Base-by-base conservation (phyloP, 2,113 vertebrate species). In the Zosterops lateralis region DNA sequence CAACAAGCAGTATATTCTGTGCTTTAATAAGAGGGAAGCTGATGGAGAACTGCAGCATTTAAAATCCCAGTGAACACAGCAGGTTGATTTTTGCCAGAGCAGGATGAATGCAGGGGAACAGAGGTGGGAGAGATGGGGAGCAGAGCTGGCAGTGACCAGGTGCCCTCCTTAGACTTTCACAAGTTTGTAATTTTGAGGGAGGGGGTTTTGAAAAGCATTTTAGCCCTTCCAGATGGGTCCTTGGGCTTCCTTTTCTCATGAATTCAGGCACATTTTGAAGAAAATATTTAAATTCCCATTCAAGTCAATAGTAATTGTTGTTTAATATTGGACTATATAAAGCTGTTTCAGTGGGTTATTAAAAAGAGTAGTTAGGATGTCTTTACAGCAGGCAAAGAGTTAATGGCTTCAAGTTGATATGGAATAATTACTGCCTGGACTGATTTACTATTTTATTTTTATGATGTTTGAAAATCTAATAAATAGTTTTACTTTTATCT, bases 251-350 rank as follows among this genome's bases (percentile, higher is more conserved):
- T 93, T 54, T 96, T 79, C 89, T 87, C 92, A 83, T 98, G 96
- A 98, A 97, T 98, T 93, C 96, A 96, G 97, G 98, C 67, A 29
- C 96, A 97, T 97, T 97, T 96, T 97, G 98, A 97, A 97, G 90
- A 58, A 88, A 93, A 91, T 87, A 93, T 98, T 98, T 98, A 98
- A 97, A 95, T 97, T 98, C 97, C 97, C 97, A 91, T 97, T 98
- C 98, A 98, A 97, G 94, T 97, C 93, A 94, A 21, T 92, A 95
- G 92, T 91, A 96, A 94, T 96, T 97, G 94, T 95, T 97, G 91
- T 96, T 97, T 97, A 84, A 90, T 89, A 77, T 74, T 95, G 94
- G 95, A 86, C 97, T 98, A 97, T 97, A 97, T 73, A 38, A 81
- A 44, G 19, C 38, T 51, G 17, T 81, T 74, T 57, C 96, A 93